Evolutionary conservation across 2,888 invertebrate species (phyloP), one percentile per base, ranked within the genome.

Genomic region (Syrphus vitripennis): DNA sequence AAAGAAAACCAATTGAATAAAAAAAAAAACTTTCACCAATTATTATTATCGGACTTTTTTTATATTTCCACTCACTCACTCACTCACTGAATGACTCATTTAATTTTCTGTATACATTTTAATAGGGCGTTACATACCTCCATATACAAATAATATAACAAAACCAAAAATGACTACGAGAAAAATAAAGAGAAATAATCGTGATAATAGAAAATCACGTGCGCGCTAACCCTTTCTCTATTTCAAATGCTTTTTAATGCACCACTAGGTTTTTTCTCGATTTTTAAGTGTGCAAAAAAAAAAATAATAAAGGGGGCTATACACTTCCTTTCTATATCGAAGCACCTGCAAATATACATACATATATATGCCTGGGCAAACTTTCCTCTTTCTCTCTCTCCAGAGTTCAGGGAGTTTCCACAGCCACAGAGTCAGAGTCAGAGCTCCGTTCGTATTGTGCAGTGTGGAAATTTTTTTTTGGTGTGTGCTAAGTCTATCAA

Each of bases 141-240:
- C n/a, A n/a, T n/a, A n/a, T n/a, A n/a, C n/a, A 65, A 65, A 45
- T 65, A 29, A 65, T 45, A 61, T 34, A 34, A 45, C 19, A 29
- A 12, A 45, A 63, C n/a, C 1, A 63, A 37, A 21, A 21, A 42
- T 10, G 21, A 48, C 19, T 10, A 59, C 7, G 29, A 65, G 16
- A 19, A 12, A 45, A 29, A 21, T n/a, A 63, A 34, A 48, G 48
- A 21, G 34, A 61, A 55, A 59, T 71, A 76, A 53, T 76, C 84
- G 80, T 84, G 84, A 84, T 77, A 72, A 80, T 67, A 34, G 59
- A 21, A 77, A 84, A 84, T 80, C 84, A 84, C 76, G 84, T 84
- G 76, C 71, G 70, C 69, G 61, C 42, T 72, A 71, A 42, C 57
- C 42, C 63, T 63, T 29, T 59, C 57, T 67, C 48, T 65, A 34